Base-by-base conservation (phyloP, 2,888 invertebrate species). In the Lingula anatina region DNA sequence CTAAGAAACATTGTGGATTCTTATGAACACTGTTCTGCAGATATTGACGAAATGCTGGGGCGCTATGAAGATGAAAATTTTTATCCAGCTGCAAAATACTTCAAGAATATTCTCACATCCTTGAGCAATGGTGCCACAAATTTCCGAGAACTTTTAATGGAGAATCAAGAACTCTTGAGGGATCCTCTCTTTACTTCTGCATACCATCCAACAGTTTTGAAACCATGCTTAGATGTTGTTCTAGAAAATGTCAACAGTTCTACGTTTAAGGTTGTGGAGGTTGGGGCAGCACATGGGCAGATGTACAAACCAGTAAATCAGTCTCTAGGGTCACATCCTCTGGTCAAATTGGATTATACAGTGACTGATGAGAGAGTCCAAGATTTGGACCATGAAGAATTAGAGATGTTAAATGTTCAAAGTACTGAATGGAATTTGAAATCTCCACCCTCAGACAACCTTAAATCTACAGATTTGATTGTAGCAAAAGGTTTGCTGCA, bases 241-340 rank as follows among this genome's bases (percentile, higher is more conserved):
- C 76, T 86, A 31, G 93, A 94, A 79, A 94, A 93, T 74, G 82
- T 83, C 20, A 79, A 81, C 35, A 82, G 85, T 9, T 73, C 85
- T 2, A 88, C 87, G 68, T 75, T 93, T 18, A 89, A 88, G 76
- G 80, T 85, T 20, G 80, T 83, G 15, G 92, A 94, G 81, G 78
- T 85, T 5, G 82, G 57, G 24, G 47, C 49, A 3, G 44, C 53
- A 18, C 15, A 24, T 15, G 31, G 50, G 23, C 49, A 52, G 15
- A 25, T 73, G 37, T 64, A 56, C 44, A 47, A 56, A 5, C 44
- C 53, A 20, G 52, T 67, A 9, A 50, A 62, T 9, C 56, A 62
- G 12, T 53, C 60, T 27, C 47, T 69, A 24, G 84, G 86, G 73
- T 81, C 81, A 20, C 90, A 92, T 79, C 90, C 91, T 41, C 82